phyloP scores from a whole-genome alignment of 2,797 vertebrate species.

The Tragelaphus oryx region DNA sequence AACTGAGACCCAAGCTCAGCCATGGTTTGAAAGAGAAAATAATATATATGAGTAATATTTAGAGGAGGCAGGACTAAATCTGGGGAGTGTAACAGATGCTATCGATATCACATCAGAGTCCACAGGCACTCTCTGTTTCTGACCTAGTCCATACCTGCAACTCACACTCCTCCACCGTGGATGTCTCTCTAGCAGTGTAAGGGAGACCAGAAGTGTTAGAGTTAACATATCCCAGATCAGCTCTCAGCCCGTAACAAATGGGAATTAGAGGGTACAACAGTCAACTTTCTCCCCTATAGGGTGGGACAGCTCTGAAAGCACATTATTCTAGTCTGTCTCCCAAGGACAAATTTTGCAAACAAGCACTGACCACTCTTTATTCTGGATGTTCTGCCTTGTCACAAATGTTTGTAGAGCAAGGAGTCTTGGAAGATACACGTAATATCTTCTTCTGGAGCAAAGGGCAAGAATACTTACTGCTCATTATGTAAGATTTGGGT shows the following conservation, averaged over 20 bases:
- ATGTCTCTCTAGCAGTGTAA: background rate
- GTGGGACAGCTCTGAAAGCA: background rate
- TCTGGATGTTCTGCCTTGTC: background rate
- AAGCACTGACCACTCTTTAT: background rate
- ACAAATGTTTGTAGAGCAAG: background rate
- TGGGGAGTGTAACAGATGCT: background rate
- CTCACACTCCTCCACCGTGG: background rate
- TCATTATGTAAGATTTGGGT: background rate
- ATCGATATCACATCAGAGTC: background rate
- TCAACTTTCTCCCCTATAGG: background rate
- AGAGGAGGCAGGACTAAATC: background rate
- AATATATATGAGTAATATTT: background rate
- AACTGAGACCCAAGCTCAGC: background rate
- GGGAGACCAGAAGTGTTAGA: background rate
- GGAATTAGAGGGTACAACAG: background rate
- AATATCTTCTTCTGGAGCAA: background rate
- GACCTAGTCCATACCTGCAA: fast-evolving
- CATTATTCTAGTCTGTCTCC: background rate
- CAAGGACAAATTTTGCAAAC: background rate
- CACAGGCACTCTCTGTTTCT: background rate
- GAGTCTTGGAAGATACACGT: background rate
- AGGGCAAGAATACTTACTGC: background rate
- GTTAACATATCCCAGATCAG: background rate
- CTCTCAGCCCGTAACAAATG: background rate
- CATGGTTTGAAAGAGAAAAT: background rate